These are phyloP conservation scores for Erythrolamprus reginae DNA, from an alignment of 2,113 vertebrate genomes.

Conservation along the genomic window DNA sequence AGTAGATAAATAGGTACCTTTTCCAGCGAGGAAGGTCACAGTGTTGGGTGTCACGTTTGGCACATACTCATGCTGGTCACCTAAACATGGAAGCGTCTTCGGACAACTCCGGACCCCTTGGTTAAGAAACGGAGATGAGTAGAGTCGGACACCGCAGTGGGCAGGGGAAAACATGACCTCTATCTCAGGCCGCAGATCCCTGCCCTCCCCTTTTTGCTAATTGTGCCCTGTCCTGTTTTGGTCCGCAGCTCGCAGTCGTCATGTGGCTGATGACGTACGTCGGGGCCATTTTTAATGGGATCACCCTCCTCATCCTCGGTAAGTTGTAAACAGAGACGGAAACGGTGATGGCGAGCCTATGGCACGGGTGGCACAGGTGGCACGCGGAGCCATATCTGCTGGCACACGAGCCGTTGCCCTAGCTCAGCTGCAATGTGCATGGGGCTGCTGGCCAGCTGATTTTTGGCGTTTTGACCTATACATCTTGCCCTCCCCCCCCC, in stretches of 20 bases:
- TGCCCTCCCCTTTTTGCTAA: not conserved
- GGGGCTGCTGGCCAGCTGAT: no score
- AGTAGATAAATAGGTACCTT: not conserved
- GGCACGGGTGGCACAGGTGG: no score
- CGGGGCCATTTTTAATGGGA: slow-evolving; percentile 88
- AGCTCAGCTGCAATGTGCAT: no score
- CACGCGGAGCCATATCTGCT: no score
- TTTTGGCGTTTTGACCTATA: not conserved
- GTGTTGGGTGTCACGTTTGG: no score
- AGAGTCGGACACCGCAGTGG: not conserved
- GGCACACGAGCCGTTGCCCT: no score
- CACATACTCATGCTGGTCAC: not conserved
- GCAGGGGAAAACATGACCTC: not conserved
- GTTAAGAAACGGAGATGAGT: not conserved
- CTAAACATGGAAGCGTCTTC: not conserved
- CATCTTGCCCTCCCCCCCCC: not conserved
- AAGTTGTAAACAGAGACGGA: slow-evolving; percentile 53
- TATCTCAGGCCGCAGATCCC: not conserved
- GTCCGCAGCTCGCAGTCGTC: slow-evolving; percentile 80
- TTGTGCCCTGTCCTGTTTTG: not conserved
- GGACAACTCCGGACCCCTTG: no score
- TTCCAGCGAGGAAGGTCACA: no score
- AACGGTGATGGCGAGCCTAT: no score
- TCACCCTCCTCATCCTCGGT: slow-evolving; percentile 91
- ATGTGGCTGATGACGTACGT: slow-evolving; percentile 93